Evolutionary conservation across 2,113 vertebrate genomes (phyloP).

Genomic region (Neodon shergylaensis): DNA sequence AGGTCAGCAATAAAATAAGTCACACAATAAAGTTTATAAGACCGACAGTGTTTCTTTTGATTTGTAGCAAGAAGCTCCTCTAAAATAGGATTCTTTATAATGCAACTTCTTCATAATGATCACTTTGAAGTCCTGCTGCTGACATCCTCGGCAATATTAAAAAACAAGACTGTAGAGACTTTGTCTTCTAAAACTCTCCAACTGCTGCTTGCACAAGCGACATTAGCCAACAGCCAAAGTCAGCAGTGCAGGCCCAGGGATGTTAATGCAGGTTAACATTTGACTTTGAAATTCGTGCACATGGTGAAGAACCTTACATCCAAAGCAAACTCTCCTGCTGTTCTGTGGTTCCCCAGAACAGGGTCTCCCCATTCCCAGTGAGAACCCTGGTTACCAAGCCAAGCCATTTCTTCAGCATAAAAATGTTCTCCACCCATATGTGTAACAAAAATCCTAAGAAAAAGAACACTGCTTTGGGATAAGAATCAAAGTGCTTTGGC

Average conservation of each 20-base stretch:
- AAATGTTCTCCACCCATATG: constrained; percentile 58
- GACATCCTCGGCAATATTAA: constrained; percentile 42
- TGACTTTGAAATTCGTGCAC: constrained; percentile 71
- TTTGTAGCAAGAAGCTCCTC: constrained; percentile 52
- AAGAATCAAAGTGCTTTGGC: constrained; percentile 55
- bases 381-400: background rate
- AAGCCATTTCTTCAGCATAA: constrained; percentile 51
- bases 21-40: background rate
- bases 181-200: constrained; percentile 47
- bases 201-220: constrained; percentile 56
- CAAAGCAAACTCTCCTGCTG: constrained; percentile 59
- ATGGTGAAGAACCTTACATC: constrained; percentile 36
- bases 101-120: constrained; percentile 36
- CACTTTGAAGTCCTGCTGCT: constrained; percentile 45
- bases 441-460: constrained; percentile 54
- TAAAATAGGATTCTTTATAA: constrained; percentile 51
- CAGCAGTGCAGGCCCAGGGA: constrained; percentile 60
- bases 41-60: constrained; percentile 31
- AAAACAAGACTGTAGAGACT: constrained; percentile 20
- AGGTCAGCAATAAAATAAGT: background rate
- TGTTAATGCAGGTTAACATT: constrained; percentile 69
- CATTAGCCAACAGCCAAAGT: constrained; percentile 61
- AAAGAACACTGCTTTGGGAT: constrained; percentile 54
- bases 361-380: background rate
- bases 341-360: constrained; percentile 50